phyloP scores from a whole-genome alignment of 2,888 invertebrate species.

The Ectemnius continuus region DNA sequence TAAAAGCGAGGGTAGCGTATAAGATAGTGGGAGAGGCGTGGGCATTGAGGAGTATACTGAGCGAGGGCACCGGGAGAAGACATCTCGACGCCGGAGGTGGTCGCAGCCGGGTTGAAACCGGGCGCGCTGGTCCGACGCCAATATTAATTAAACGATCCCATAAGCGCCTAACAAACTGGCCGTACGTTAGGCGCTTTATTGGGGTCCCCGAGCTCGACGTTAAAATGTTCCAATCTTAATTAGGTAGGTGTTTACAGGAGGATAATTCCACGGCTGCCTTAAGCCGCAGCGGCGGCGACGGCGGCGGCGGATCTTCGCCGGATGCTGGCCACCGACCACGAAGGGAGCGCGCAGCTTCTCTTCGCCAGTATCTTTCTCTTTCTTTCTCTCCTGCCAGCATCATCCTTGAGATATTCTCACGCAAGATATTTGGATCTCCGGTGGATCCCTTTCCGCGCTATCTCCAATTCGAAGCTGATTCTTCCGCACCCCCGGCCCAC shows the following conservation, averaged over 20 bases:
- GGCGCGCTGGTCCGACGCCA: conserved; percentile 67
- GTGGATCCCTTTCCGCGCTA: conserved; percentile 6
- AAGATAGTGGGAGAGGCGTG: conserved; percentile 15
- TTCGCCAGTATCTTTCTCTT: conserved; percentile 8
- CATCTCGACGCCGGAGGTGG: conserved; percentile 74
- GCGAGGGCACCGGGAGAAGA: conserved; percentile 49
- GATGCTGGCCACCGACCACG: conserved; percentile 54
- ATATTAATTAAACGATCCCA: conserved; percentile 78
- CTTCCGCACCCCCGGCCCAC: conserved; percentile 22
- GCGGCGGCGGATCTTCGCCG: conserved; percentile 44
- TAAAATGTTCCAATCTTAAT: conserved; percentile 78
- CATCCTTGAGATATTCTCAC: not conserved
- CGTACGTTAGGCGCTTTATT: conserved; percentile 75
- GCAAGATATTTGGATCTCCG: not conserved
- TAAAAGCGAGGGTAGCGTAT: conserved; percentile 11
- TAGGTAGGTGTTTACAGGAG: conserved; percentile 77
- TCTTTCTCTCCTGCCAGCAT: not conserved
- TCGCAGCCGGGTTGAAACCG: conserved; percentile 60
- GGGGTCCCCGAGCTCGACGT: conserved; percentile 70
- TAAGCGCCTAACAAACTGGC: conserved; percentile 75
- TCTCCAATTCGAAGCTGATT: not conserved
- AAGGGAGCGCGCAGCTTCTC: conserved; percentile 31
- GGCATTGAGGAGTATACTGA: conserved; percentile 30
- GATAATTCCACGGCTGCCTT: conserved; percentile 67
- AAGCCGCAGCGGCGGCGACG: conserved; percentile 49